Percentiles rank a stretch among this genome's conserved stretches.
Conservation (phyloP, 2,113 vertebrate species). For the Cercocebus atys region DNA sequence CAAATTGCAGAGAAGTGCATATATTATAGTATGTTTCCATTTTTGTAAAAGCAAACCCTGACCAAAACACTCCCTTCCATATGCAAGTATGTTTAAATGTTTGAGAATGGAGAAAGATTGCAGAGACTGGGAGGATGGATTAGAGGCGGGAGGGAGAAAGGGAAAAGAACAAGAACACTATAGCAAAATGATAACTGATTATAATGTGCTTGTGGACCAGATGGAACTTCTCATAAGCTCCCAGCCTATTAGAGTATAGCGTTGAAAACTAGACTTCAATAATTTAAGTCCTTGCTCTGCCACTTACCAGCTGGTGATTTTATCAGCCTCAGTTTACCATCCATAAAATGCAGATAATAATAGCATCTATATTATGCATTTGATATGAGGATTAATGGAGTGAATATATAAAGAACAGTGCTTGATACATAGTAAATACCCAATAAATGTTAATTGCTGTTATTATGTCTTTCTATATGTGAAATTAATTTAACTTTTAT, state of each 20-base stretch:
- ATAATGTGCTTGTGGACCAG: not conserved
- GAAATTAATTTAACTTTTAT: not conserved
- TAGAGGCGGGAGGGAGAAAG: not conserved
- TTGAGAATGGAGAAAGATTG: not conserved
- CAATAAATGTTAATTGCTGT: not conserved
- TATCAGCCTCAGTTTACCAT: not conserved
- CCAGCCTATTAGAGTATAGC: not conserved
- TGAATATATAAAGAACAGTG: constrained; percentile 11
- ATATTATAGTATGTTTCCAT: not conserved
- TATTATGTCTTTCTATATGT: not conserved
- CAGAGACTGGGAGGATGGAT: not conserved
- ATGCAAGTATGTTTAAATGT: not conserved
- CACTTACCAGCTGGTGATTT: not conserved
- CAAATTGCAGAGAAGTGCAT: not conserved
- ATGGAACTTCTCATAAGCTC: not conserved
- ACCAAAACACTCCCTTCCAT: not conserved
- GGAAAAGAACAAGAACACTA: not conserved
- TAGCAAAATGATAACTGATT: constrained; percentile 16
- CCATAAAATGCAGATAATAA: constrained; percentile 9
- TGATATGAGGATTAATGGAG: not conserved
- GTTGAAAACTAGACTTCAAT: not conserved
- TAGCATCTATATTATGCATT: not conserved
- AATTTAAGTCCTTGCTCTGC: not conserved
- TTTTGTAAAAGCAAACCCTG: not conserved
- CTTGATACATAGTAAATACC: not conserved